Percentiles rank a stretch among this genome's conserved stretches.
phyloP scores from a whole-genome alignment of 2,797 vertebrate species.

The Antennarius maculatus region DNA sequence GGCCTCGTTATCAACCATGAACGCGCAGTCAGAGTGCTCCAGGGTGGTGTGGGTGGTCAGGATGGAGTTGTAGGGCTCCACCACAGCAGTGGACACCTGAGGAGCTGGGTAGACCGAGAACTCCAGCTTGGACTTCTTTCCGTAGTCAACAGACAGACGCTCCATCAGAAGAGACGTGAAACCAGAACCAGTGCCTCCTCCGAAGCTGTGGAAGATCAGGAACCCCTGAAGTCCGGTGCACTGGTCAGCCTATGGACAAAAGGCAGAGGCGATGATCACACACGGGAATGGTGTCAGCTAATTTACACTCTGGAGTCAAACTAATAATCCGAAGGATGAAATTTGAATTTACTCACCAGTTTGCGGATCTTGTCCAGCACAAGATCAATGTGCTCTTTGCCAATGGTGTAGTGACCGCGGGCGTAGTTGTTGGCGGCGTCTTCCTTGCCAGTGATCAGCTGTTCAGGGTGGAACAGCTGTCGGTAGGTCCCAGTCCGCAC shows the following conservation, averaged over 20 bases:
- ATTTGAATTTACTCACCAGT: constrained; percentile 68
- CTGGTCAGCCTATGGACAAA: constrained; percentile 71
- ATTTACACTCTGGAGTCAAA: too few species aligned
- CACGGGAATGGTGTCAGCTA: too few species aligned
- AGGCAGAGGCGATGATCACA: background rate
- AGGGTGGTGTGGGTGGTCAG: too few species aligned
- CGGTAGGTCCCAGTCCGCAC: constrained; percentile 82
- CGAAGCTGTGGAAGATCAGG: constrained; percentile 94
- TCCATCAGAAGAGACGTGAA: constrained; percentile 95
- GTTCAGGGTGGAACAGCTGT: constrained; percentile 59
- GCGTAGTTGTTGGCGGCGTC: constrained; percentile 86
- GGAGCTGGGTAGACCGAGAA: too few species aligned
- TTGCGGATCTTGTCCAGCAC: constrained; percentile 84
- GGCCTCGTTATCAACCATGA: too few species aligned
- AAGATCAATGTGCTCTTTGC: constrained; percentile 83
- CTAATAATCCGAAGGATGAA: background rate
- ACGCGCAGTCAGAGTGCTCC: too few species aligned
- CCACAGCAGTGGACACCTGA: too few species aligned
- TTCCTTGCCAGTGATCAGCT: constrained; percentile 84
- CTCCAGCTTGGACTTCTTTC: constrained; percentile 34
- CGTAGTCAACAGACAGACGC: constrained; percentile 91
- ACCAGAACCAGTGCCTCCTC: constrained; percentile 91
- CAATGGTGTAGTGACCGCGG: constrained; percentile 84
- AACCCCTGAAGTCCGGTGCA: constrained; percentile 89
- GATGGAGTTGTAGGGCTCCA: too few species aligned